phyloP scores from a whole-genome alignment of 2,797 vertebrate genomes.

The Notolepis coatsorum region DNA sequence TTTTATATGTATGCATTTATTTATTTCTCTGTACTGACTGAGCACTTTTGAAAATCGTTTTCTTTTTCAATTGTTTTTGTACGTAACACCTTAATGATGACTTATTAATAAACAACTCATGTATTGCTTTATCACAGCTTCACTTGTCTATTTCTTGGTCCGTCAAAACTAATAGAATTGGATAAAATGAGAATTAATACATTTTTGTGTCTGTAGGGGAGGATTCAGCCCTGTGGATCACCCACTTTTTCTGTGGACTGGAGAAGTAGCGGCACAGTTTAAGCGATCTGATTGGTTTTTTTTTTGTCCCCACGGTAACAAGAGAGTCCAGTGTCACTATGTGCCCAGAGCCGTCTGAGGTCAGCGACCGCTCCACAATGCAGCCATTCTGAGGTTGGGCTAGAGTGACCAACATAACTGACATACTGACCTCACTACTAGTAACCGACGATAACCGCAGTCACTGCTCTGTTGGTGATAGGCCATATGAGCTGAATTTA shows the following conservation, averaged over 20 bases:
- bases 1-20: slow-evolving; percentile 69
- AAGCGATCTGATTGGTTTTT: slow-evolving; percentile 72
- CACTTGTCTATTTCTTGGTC: neutral
- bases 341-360: slow-evolving; percentile 84
- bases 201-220: no score
- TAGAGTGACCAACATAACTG: slow-evolving; percentile 13
- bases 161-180: neutral
- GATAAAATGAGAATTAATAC: neutral
- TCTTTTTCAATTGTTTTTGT: slow-evolving; percentile 67
- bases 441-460: neutral
- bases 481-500: no score
- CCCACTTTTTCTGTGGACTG: no score
- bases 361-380: slow-evolving; percentile 74
- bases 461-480: no score
- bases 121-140: slow-evolving; percentile 26
- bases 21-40: slow-evolving; percentile 63
- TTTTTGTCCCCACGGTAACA: slow-evolving; percentile 83
- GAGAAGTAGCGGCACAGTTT: slow-evolving; percentile 45
- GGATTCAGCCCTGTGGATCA: no score
- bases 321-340: slow-evolving; percentile 86
- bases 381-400: slow-evolving; percentile 52
- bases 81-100: slow-evolving; percentile 63
- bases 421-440: neutral
- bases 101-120: slow-evolving; percentile 61
- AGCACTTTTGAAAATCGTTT: slow-evolving; percentile 55